A percentile compares a stretch with the other conserved stretches of the same genome.
These are phyloP conservation scores for Lethenteron camtschaticum DNA, from an alignment of 2,113 vertebrate genomes.

Conservation along the genomic window DNA sequence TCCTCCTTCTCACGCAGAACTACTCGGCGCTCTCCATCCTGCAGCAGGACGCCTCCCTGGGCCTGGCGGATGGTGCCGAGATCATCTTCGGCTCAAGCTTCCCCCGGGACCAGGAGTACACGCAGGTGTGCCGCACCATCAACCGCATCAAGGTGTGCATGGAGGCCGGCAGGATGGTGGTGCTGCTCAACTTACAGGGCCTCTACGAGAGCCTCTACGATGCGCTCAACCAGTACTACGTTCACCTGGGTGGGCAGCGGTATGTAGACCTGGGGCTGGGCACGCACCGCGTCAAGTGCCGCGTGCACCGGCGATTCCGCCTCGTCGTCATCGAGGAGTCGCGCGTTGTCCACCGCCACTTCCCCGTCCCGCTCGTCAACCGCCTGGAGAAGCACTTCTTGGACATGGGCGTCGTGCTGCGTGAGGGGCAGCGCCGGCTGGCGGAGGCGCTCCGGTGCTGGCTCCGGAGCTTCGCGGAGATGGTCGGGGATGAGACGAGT, in stretches of 20 bases:
- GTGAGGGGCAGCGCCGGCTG: conserved; percentile 21
- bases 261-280: conserved; percentile 84
- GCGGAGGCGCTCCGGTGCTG: conserved; percentile 21
- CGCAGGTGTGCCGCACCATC: conserved; percentile 78
- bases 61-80: conserved; percentile 36
- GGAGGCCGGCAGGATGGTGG: conserved; percentile 62
- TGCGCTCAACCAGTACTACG: conserved; percentile 88
- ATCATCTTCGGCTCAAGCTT: conserved; percentile 91
- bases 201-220: conserved; percentile 94
- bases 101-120: conserved; percentile 75
- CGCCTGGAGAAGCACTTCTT: conserved; percentile 89
- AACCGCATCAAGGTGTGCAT: conserved; percentile 86
- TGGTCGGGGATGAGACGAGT: too few species aligned
- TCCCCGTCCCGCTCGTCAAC: conserved; percentile 83
- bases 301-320: conserved; percentile 57
- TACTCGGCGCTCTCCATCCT: conserved; percentile 68
- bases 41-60: conserved; percentile 30
- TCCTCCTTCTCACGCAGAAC: conserved; percentile 67
- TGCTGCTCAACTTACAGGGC: conserved; percentile 78
- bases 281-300: conserved; percentile 80
- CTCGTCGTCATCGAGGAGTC: conserved; percentile 77
- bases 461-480: conserved; percentile 11
- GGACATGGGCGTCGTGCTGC: conserved; percentile 39
- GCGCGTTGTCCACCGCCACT: conserved; percentile 56
- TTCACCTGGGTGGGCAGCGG: conserved; percentile 65